phyloP scores from a whole-genome alignment of 2,797 vertebrate genomes.

The Ceryle rudis region DNA sequence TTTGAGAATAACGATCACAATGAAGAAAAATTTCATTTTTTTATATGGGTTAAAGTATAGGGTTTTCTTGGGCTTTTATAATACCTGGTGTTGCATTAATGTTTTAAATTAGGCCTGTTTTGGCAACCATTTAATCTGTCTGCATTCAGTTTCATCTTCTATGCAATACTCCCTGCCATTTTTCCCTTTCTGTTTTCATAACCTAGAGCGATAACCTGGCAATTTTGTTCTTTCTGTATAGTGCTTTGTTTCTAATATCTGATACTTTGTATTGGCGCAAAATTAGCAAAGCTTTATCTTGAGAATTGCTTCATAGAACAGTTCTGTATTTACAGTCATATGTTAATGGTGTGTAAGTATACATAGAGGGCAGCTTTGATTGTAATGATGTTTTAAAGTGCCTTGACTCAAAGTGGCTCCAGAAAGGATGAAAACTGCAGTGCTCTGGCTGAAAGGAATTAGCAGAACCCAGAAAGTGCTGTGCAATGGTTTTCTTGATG shows the following conservation, averaged over 20 bases:
- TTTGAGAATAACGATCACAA: not conserved
- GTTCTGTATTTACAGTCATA: not conserved
- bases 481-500: constrained; percentile 16
- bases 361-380: not conserved
- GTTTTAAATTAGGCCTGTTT: not conserved
- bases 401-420: not conserved
- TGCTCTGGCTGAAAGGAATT: not conserved
- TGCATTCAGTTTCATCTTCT: not conserved
- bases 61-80: not conserved
- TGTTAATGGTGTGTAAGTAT: not conserved
- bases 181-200: not conserved
- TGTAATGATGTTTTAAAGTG: not conserved
- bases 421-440: not conserved
- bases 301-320: not conserved
- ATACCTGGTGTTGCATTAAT: not conserved
- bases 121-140: not conserved
- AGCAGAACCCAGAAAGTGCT: not conserved
- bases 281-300: not conserved
- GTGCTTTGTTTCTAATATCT: not conserved
- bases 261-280: not conserved
- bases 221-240: not conserved
- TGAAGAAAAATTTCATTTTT: not conserved
- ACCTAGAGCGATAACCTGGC: not conserved
- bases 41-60: not conserved
- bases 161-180: not conserved